Evolutionary conservation across 1,140 invertebrate species (phyloP), one percentile per base, ranked within the genome.

Genomic region (Anoplolepis gracilipes): DNA sequence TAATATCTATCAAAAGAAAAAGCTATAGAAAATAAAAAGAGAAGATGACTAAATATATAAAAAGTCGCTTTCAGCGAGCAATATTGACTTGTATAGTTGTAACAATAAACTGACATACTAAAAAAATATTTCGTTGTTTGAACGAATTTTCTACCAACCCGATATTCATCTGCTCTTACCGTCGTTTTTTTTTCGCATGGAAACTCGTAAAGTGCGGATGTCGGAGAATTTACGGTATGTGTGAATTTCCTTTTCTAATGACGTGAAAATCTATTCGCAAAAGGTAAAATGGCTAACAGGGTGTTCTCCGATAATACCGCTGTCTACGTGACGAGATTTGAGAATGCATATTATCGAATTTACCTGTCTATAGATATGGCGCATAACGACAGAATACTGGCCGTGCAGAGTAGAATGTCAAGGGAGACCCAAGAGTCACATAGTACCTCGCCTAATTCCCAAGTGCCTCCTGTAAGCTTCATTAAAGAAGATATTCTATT

Each of bases 401-500:
- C 96, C 2, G 99, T 99, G 93, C 98, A 99, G 1, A 98, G 97
- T 5, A 99, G 96, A 59, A 99, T 98, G 92, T 99, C 99, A 92
- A 98, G 96, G 0, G 98, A 99, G 61, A 99, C 97, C 98, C 98
- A 99, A 75, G 98, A 96, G 91, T 98, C 97, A 93, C 98, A 98
- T 22, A 98, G 95, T 5, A 97, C 95, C 94, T 96, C 96, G n/a
- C 97, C 97, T 2, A 98, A 96, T 88, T 96, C 96, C 98, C 98
- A 98, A 82, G 95, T 95, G 78, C 97, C 97, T 97, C 91, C 89
- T 88, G 92, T 93, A 84, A 93, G 88, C 92, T 93, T 90, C 65
- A 67, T 81, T 70, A 78, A 85, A 57, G 33, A 55, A 22, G 3
- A 72, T 42, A 72, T 49, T 85, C 28, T 30, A 42, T 81, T 81